Evolutionary conservation across 2,888 invertebrate genomes (phyloP).

Genomic region (Tromatobia lineatoria): DNA sequence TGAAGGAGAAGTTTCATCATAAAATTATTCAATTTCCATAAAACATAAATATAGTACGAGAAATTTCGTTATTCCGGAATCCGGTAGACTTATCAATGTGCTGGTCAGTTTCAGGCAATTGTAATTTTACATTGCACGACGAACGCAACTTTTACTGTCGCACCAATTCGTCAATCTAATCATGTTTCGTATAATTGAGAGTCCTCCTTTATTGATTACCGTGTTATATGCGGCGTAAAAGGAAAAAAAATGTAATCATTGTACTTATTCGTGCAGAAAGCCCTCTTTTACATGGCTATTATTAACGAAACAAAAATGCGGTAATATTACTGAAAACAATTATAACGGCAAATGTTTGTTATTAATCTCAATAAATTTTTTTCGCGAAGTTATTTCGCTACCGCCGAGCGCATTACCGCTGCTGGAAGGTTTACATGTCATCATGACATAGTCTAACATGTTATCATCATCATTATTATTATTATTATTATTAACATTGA

Average conservation of each 20-base stretch:
- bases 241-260: background rate
- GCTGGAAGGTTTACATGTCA: too few relatives aligned
- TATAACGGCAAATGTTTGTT: conserved; percentile 12
- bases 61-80: conserved; percentile 7
- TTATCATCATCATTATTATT: too few relatives aligned
- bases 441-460: too few relatives aligned
- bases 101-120: background rate
- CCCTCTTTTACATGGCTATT: conserved; percentile 1
- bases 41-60: background rate
- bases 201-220: background rate
- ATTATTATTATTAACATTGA: too few relatives aligned
- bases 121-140: conserved; percentile 13
- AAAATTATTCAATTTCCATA: conserved; percentile 12
- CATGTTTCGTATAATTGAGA: background rate
- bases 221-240: background rate
- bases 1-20: background rate
- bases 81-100: background rate
- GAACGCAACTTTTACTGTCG: background rate
- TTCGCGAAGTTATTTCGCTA: too few relatives aligned
- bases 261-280: background rate
- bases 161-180: conserved; percentile 1
- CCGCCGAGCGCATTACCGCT: too few relatives aligned
- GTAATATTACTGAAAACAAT: background rate
- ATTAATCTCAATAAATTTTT: background rate
- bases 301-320: background rate